These are phyloP conservation scores for Picathartes gymnocephalus DNA, from an alignment of 2,113 vertebrate genomes.

Conservation along the genomic window DNA sequence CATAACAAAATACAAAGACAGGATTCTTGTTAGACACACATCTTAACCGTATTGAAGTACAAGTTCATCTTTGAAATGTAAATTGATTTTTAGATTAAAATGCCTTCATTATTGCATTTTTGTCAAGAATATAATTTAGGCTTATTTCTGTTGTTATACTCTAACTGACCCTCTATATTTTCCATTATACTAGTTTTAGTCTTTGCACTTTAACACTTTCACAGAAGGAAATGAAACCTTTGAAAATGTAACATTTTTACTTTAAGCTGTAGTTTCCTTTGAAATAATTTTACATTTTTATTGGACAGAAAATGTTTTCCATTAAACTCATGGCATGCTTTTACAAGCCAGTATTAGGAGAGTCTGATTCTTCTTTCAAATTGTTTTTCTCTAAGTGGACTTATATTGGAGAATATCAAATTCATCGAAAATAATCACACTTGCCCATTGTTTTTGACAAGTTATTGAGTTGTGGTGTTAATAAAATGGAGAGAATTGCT, in stretches of 20 bases:
- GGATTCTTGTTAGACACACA: not conserved
- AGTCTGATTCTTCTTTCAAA: not conserved
- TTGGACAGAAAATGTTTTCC: not conserved
- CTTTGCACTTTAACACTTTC: not conserved
- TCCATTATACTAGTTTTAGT: not conserved
- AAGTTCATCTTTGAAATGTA: conserved; percentile 46
- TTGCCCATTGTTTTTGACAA: conserved; percentile 53
- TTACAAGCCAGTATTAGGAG: not conserved
- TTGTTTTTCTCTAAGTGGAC: conserved; percentile 2
- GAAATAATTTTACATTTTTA: conserved; percentile 3
- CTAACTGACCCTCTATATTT: not conserved
- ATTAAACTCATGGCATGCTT: not conserved
- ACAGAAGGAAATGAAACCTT: not conserved
- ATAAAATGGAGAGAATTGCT: conserved; percentile 43
- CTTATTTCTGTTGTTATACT: not conserved
- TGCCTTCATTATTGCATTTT: conserved; percentile 29
- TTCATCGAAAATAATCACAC: conserved; percentile 18
- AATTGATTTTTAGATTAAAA: conserved; percentile 61
- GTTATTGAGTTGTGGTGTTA: conserved; percentile 56
- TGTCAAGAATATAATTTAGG: conserved; percentile 15
- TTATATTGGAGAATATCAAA: not conserved
- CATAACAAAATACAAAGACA: not conserved
- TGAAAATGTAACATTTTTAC: not conserved
- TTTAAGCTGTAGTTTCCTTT: not conserved
- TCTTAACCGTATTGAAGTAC: not conserved